A percentile compares a stretch with the other conserved stretches of the same genome.
These are phyloP conservation scores for Lasius platythorax DNA, from an alignment of 2,888 invertebrate species.

Conservation along the genomic window DNA sequence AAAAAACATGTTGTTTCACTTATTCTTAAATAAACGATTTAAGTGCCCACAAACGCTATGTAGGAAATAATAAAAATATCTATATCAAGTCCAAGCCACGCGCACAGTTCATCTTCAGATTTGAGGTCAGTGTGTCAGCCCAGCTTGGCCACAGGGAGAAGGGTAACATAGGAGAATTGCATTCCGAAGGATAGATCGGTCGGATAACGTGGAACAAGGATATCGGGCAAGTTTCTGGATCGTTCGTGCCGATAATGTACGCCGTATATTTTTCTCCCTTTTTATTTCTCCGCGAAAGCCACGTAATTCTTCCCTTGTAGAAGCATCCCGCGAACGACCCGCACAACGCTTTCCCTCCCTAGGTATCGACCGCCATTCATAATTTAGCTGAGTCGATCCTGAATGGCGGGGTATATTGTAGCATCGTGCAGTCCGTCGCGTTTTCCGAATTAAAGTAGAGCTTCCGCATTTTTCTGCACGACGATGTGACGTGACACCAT, in stretches of 20 bases:
- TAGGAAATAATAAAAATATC: constrained; percentile 11
- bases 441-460: constrained; percentile 68
- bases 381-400: constrained; percentile 83
- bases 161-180: constrained; percentile 33
- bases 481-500: background rate
- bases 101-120: background rate
- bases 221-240: constrained; percentile 37
- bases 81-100: background rate
- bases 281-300: constrained; percentile 59
- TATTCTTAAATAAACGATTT: background rate
- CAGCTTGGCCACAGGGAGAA: background rate
- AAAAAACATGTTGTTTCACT: background rate
- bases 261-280: constrained; percentile 11
- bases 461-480: constrained; percentile 57
- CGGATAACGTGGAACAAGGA: constrained; percentile 13
- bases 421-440: constrained; percentile 68
- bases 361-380: constrained; percentile 85
- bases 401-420: constrained; percentile 78
- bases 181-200: constrained; percentile 51
- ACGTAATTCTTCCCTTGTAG: constrained; percentile 64
- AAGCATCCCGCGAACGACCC: constrained; percentile 58
- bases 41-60: background rate
- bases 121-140: constrained; percentile 41
- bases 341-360: constrained; percentile 66
- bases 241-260: constrained; percentile 35